Base-by-base conservation (phyloP, 2,113 vertebrate species). In the Pelodiscus sinensis region DNA sequence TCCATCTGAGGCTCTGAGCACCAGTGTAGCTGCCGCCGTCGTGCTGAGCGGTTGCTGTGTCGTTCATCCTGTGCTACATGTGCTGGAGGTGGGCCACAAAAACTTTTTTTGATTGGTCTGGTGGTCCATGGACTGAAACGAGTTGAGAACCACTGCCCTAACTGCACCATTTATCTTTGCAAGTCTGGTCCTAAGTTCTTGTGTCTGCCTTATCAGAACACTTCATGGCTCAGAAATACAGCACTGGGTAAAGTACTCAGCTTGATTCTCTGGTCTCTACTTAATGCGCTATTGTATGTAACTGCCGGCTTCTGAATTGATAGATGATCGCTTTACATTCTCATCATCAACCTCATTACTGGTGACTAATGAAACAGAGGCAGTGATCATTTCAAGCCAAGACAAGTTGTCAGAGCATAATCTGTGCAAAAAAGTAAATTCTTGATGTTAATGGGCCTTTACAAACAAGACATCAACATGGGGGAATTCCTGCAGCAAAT, bases 311-410 rank as follows among this genome's bases (percentile, higher is more conserved):
- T 90, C 87, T 60, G 79, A 94, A 90, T 38, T 82, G 27, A 56
- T 91, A 94, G 94, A 83, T 78, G 86, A 93, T 89, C 90, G 86
- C 95, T 73, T 90, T 95, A 95, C 88, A 81, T 92, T 94, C 94
- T 94, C 93, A 94, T 96, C 94, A 94, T 51, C 94, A 94, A 90
- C 73, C 92, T 87, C 88, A 89, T 95, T 97, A 93, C 88, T 90
- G 78, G 91, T 51, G 68, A 93, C 95, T 94, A 84, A 95, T 91
- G 91, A 95, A 86, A 88, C 84, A 94, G 60, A 92, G n/a, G 82
- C 84, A 89, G 62, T 29, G 84, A 90, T 85, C 93, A 93, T 95
- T 95, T 95, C 93, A 91, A 94, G n/a, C 6, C 81, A 86, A 84
- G 78, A 84, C 73, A 55, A 13, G 86, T 79, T 92, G 50, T 91